Evolutionary conservation across 2,113 vertebrate genomes (phyloP).

Genomic region (Abramis brama): DNA sequence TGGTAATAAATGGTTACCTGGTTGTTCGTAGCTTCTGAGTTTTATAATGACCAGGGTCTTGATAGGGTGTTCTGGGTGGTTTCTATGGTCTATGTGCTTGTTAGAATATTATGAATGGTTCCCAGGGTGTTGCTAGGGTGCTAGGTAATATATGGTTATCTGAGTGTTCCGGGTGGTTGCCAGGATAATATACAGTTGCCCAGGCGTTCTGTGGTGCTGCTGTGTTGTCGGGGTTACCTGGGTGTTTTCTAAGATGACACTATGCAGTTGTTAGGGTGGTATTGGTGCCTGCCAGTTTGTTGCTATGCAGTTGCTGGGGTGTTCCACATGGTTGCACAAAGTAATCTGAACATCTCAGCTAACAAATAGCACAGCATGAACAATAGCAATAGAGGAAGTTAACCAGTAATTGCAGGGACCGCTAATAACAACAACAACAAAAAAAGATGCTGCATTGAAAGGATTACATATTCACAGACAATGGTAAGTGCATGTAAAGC

Average conservation of each 20-base stretch:
- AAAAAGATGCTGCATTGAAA: background rate
- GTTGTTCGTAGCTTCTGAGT: no score
- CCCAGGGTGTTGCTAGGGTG: background rate
- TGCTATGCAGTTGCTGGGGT: background rate
- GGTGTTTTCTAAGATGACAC: no score
- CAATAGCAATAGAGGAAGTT: background rate
- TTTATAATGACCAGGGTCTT: no score
- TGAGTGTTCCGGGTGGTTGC: background rate
- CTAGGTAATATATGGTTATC: background rate
- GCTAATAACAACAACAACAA: background rate
- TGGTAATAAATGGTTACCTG: no score
- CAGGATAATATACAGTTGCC: background rate
- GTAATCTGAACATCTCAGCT: background rate
- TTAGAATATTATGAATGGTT: background rate
- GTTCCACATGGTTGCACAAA: background rate
- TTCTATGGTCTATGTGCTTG: background rate
- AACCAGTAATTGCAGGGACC: background rate
- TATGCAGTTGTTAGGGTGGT: background rate
- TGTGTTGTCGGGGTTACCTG: no score
- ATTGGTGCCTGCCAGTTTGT: background rate
- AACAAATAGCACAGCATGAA: background rate
- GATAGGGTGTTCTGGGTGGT: no score
- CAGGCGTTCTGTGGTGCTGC: background rate
- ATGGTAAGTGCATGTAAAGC: background rate
- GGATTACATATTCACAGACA: background rate